Conservation (phyloP, 2,113 vertebrate species). For the Prionailurus viverrinus region DNA sequence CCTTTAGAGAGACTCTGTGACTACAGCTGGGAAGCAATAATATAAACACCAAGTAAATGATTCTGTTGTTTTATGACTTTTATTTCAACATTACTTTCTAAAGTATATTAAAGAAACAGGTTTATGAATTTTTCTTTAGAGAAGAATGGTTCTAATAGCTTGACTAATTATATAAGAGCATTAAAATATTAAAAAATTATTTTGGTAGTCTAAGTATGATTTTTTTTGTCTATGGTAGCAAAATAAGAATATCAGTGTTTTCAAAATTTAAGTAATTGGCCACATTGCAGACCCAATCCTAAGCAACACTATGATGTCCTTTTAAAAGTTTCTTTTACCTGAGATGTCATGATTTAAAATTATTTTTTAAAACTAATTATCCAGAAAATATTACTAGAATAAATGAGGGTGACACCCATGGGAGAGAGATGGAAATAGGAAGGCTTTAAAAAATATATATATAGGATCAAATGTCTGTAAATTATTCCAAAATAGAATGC, state of each 20-base stretch:
- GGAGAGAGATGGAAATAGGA: not conserved
- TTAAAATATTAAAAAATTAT: not conserved
- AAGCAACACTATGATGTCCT: not conserved
- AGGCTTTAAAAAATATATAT: not conserved
- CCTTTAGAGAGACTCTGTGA: not conserved
- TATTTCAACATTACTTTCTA: conserved; percentile 25
- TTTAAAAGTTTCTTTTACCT: not conserved
- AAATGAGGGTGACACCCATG: not conserved
- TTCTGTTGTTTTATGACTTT: not conserved
- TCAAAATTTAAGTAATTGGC: not conserved
- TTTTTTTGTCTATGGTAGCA: not conserved
- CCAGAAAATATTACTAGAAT: not conserved
- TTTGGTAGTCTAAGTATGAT: not conserved
- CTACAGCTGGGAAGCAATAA: not conserved
- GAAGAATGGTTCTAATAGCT: not conserved
- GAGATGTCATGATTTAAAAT: not conserved
- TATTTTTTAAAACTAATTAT: conserved; percentile 24
- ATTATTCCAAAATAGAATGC: not conserved
- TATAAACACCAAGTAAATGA: not conserved
- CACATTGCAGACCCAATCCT: not conserved
- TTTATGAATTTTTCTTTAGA: conserved; percentile 18
- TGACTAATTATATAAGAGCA: not conserved
- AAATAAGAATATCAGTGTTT: not conserved
- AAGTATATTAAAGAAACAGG: not conserved
- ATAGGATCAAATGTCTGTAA: not conserved